Conservation (phyloP, 2,797 vertebrate species). For the Sebastes taczanowskii region DNA sequence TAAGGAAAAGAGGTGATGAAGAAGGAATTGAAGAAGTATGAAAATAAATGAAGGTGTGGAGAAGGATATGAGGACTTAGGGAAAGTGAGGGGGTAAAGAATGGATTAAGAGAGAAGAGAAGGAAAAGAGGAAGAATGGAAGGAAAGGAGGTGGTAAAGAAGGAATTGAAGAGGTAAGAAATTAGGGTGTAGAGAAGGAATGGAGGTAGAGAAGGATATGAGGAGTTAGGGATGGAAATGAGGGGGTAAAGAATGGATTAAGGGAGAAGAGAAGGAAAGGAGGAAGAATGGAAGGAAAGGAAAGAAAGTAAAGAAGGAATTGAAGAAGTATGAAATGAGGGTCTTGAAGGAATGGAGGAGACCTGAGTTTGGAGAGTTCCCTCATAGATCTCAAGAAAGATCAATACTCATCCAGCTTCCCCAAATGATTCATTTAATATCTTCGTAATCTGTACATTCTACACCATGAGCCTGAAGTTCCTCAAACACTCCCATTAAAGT, state of each 20-base stretch:
- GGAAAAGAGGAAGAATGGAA: not conserved
- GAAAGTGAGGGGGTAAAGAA: no score
- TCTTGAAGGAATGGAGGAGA: not conserved
- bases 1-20: no score
- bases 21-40: not conserved
- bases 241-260: not conserved
- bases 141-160: not conserved
- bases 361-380: not conserved
- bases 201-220: not conserved
- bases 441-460: not conserved
- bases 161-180: not conserved
- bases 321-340: not conserved
- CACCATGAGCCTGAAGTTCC: not conserved
- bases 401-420: not conserved
- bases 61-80: not conserved
- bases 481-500: not conserved
- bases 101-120: no score
- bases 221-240: not conserved
- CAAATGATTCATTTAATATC: conserved; percentile 7
- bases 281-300: not conserved
- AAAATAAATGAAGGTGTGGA: not conserved
- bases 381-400: not conserved
- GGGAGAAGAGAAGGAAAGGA: no score
- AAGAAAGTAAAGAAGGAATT: not conserved
- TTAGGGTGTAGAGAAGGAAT: not conserved